These are phyloP conservation scores for Oncorhynchus kisutch DNA, from an alignment of 2,113 vertebrate genomes.

Conservation along the genomic window DNA sequence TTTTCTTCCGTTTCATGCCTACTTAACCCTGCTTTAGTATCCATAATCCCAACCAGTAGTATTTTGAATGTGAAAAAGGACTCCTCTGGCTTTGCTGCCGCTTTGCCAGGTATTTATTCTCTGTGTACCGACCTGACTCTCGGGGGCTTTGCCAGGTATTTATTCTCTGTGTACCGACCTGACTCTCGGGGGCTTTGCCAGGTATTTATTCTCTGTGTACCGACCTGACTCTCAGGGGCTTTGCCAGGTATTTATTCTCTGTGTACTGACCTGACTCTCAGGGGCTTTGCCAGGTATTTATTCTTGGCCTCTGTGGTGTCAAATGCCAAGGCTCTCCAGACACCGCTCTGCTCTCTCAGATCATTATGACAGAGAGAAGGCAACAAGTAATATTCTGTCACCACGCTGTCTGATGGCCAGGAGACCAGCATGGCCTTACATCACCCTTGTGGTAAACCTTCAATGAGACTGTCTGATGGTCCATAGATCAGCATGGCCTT, in stretches of 20 bases:
- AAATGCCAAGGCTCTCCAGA: not conserved
- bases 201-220: too few species aligned
- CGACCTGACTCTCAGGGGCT: too few species aligned
- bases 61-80: not conserved
- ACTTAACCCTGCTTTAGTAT: not conserved
- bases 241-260: too few species aligned
- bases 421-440: not conserved
- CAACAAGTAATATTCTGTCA: not conserved
- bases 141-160: too few species aligned
- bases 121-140: too few species aligned
- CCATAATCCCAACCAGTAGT: not conserved
- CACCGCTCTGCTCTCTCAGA: not conserved
- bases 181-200: too few species aligned
- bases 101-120: too few species aligned
- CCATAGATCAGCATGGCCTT: not conserved
- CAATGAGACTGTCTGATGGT: not conserved
- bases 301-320: not conserved
- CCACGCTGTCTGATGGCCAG: not conserved
- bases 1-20: too few species aligned
- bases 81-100: not conserved
- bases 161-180: too few species aligned
- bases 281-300: too few species aligned
- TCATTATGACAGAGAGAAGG: not conserved
- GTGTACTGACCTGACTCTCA: too few species aligned
- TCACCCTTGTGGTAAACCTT: too few species aligned